Conservation (phyloP, 1,140 invertebrate species). For the Penaeus chinensis region DNA sequence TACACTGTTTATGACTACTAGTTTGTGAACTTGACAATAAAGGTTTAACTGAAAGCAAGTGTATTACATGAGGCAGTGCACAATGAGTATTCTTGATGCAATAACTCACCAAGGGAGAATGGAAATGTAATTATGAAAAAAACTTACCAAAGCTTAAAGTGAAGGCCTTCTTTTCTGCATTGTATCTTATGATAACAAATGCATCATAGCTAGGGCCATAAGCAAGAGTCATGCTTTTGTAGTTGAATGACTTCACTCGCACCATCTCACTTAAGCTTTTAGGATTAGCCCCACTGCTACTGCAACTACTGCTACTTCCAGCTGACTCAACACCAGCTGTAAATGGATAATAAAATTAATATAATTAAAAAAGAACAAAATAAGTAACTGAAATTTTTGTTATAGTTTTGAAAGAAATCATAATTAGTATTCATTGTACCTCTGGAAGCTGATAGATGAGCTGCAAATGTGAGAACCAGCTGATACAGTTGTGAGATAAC, state of each 20-base stretch:
- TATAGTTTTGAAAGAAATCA: neutral
- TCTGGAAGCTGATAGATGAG: constrained; percentile 72
- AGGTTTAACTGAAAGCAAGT: too few species aligned
- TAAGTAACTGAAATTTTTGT: constrained; percentile 9
- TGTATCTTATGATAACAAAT: constrained; percentile 82
- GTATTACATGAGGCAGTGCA: too few species aligned
- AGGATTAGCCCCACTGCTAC: constrained; percentile 41
- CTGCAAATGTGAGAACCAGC: constrained; percentile 80
- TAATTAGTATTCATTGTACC: constrained; percentile 71
- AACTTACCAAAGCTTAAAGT: constrained; percentile 76
- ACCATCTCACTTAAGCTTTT: constrained; percentile 60
- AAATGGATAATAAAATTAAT: neutral
- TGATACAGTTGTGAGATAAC: constrained; percentile 90
- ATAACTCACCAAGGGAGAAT: neutral
- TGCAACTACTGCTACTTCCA: constrained; percentile 49
- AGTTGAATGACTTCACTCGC: constrained; percentile 83
- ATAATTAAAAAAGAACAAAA: constrained; percentile 18
- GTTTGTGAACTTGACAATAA: too few species aligned
- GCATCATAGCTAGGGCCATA: constrained; percentile 85
- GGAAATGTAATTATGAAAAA: constrained; percentile 65
- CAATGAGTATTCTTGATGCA: neutral
- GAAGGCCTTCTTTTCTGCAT: constrained; percentile 78
- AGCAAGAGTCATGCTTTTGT: constrained; percentile 81
- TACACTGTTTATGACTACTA: too few species aligned
- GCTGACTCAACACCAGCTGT: constrained; percentile 52